Conservation (phyloP, 2,797 vertebrate species). For the Falco naumanni region DNA sequence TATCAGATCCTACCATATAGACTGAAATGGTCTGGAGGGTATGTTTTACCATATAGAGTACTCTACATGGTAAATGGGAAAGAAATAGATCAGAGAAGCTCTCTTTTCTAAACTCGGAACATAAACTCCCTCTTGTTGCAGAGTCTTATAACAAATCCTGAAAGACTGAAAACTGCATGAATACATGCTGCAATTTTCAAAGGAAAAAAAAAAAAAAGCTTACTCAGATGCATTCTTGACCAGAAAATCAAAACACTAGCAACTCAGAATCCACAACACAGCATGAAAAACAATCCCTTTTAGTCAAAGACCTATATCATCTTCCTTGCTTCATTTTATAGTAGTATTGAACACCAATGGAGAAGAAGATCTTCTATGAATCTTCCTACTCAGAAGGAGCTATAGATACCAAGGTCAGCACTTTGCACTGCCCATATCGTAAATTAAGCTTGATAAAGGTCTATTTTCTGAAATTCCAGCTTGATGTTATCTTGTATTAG, state of each 20-base stretch:
- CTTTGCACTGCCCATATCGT: background rate
- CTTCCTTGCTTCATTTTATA: background rate
- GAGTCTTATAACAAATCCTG: background rate
- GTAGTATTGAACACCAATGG: background rate
- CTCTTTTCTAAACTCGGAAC: background rate
- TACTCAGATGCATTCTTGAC: background rate
- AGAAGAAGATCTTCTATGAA: background rate
- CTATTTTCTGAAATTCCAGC: background rate
- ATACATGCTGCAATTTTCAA: background rate
- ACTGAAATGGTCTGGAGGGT: background rate
- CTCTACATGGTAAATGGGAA: background rate
- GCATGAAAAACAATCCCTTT: background rate
- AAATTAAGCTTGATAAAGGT: background rate
- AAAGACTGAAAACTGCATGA: background rate
- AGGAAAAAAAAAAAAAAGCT: background rate
- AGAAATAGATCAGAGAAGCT: background rate
- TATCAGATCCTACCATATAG: background rate
- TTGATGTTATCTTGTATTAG: background rate
- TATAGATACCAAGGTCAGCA: background rate
- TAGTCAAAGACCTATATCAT: background rate
- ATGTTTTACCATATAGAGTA: background rate
- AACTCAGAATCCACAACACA: background rate
- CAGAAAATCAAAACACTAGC: background rate
- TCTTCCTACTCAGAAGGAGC: background rate
- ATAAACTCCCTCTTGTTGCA: background rate